phyloP scores from a whole-genome alignment of 2,113 vertebrate genomes.

The Marmota monax region DNA sequence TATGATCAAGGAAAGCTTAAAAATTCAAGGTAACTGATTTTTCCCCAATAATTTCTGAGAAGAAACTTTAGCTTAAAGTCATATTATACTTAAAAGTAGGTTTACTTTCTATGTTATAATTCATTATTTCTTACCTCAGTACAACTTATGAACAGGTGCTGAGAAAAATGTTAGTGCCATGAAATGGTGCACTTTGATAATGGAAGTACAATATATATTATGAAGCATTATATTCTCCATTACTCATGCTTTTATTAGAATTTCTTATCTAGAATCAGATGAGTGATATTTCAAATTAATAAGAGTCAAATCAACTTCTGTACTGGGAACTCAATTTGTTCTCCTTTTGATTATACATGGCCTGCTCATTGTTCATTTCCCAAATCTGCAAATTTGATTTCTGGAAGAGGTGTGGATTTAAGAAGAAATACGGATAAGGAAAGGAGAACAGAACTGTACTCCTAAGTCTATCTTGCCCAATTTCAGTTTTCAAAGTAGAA shows the following conservation, averaged over 20 bases:
- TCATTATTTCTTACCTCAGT: neutral
- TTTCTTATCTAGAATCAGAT: neutral
- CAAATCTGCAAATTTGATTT: neutral
- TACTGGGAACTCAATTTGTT: neutral
- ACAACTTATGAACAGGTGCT: neutral
- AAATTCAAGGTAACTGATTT: neutral
- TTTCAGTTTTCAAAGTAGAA: neutral
- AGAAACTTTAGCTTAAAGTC: neutral
- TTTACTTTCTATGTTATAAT: neutral
- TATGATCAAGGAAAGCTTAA: neutral
- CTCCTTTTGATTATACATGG: neutral
- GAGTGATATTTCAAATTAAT: neutral
- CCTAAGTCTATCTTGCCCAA: neutral
- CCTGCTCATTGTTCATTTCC: neutral
- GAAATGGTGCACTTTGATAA: neutral
- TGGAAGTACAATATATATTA: neutral
- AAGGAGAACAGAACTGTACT: neutral
- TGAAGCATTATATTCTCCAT: neutral
- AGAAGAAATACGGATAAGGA: neutral
- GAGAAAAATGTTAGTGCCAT: neutral
- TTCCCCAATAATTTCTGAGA: neutral
- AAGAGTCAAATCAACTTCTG: neutral
- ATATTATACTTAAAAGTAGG: neutral
- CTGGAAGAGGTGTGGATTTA: neutral
- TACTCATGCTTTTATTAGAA: neutral